Conservation (phyloP, 2,797 vertebrate genomes). For the Enteromius trimaculatus region DNA sequence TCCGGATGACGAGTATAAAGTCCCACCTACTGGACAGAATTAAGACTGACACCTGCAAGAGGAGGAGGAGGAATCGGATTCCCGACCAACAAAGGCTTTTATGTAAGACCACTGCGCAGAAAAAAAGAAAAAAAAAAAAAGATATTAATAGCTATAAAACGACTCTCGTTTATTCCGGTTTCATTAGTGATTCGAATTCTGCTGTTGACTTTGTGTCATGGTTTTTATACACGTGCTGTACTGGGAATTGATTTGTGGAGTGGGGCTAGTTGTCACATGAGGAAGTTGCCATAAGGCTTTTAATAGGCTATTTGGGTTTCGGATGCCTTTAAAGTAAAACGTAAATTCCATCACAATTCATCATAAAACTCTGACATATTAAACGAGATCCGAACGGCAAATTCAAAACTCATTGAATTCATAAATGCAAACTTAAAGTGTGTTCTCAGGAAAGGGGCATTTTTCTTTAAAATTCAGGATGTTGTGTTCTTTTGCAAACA, state of each 20-base stretch:
- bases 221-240: neutral
- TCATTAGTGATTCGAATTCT: neutral
- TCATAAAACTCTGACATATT: neutral
- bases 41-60: constrained; percentile 84
- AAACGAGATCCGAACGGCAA: neutral
- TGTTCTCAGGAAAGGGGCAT: neutral
- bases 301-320: neutral
- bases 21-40: constrained; percentile 95
- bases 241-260: neutral
- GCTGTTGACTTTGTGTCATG: neutral
- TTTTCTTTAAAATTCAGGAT: no score
- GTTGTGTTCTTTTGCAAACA: no score
- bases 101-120: neutral
- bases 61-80: constrained; percentile 47
- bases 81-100: neutral
- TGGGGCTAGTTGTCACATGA: neutral
- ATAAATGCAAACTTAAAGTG: neutral
- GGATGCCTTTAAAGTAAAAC: neutral
- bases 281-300: neutral
- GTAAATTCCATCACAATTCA: neutral
- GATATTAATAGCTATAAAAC: neutral
- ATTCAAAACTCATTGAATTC: no score
- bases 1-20: constrained; percentile 83
- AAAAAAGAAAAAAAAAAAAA: no score
- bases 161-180: neutral